Base-by-base conservation (phyloP, 1,140 invertebrate genomes). In the Oryctes rhinoceros region DNA sequence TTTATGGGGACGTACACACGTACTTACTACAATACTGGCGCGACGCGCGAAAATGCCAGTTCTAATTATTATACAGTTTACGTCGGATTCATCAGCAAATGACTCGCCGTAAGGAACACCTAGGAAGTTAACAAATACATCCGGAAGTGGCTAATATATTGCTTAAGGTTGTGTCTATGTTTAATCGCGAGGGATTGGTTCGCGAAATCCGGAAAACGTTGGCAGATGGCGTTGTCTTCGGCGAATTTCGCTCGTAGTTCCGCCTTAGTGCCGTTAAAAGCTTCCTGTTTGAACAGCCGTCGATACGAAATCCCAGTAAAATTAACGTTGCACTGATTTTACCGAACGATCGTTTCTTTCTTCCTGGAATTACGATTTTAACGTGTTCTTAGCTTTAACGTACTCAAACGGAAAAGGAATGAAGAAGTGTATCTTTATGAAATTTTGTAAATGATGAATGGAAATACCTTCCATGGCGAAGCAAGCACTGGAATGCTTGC, bases 111-210 rank as follows among this genome's bases (percentile, higher is more conserved):
- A 44, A 53, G 49, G 47, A 13, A 15, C 49, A 53, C 9, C 2
- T 53, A 9, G 49, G 49, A 53, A 53, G 49, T 53, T 53, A 53
- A 53, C 49, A 53, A 53, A 11, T 53, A 53, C 13, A 15, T 15
- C n/a, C 49, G 49, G 49, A 53, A 53, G 49, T 15, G 9, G 49
- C 49, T 53, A 53, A 53, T 53, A 53, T 53, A 53, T 53, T 53
- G 13, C 49, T 53, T 53, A 13, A 53, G 49, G 49, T 18, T 53
- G 13, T 15, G 6, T 18, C 49, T 11, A 13, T 53, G 49, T 53
- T 53, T 53, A 53, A 53, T 13, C 3, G n/a, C 13, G 4, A 4
- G 49, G 39, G 39, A 10, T 44, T 44, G 39, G 39, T 44, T 10
- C 39, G 39, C 39, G 39, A 44, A 44, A 10, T 5, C 39, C 39